These are phyloP conservation scores for Paedocypris sp. DNA, from an alignment of 2,113 vertebrate genomes.

Conservation along the genomic window DNA sequence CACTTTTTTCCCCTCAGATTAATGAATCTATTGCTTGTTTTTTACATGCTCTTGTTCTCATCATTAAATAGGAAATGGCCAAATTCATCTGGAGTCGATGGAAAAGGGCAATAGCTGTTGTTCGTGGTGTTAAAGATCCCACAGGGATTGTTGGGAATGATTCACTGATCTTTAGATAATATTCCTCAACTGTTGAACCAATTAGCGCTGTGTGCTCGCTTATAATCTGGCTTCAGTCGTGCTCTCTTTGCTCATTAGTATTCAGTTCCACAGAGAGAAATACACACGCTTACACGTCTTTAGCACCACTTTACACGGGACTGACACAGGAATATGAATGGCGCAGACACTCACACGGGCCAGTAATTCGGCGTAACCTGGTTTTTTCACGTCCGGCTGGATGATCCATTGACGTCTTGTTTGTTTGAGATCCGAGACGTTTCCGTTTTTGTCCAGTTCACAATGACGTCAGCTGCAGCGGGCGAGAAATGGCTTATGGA, in stretches of 20 bases:
- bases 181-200: slow-evolving; percentile 18
- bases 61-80: background rate
- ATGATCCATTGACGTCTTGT: too few species aligned
- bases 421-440: too few species aligned
- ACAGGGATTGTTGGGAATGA: background rate
- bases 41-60: too few species aligned
- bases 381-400: too few species aligned
- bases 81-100: background rate
- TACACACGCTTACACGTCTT: background rate
- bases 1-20: too few species aligned
- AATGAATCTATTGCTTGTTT: too few species aligned
- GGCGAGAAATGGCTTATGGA: too few species aligned
- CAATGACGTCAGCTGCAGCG: too few species aligned
- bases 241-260: background rate
- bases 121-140: background rate
- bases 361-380: too few species aligned
- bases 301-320: background rate
- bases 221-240: background rate
- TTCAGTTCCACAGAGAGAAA: background rate
- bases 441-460: too few species aligned
- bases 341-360: too few species aligned
- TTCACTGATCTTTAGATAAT: slow-evolving; percentile 20
- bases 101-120: background rate
- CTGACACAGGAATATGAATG: background rate
- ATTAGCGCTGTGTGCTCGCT: background rate